Conservation (phyloP, 1,140 invertebrate genomes). For the Hirudo medicinalis region DNA sequence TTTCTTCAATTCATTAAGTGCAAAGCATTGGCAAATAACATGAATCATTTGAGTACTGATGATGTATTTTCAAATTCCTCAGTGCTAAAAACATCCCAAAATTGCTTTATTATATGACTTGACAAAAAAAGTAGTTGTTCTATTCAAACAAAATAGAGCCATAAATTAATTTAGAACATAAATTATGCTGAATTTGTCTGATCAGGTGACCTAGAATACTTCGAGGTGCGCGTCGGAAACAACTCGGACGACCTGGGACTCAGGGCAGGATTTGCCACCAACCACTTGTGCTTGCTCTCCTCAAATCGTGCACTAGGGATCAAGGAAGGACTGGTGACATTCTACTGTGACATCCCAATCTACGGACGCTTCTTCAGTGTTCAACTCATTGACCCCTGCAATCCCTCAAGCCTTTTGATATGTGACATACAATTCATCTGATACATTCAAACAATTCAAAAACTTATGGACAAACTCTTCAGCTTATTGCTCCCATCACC, state of each 20-base stretch:
- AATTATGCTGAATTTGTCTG: background rate
- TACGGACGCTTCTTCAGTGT: slow-evolving; percentile 1
- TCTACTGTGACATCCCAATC: background rate
- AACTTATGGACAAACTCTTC: too few relatives aligned
- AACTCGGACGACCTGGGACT: background rate
- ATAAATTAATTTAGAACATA: too few relatives aligned
- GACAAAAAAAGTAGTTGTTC: too few relatives aligned
- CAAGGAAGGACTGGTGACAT: background rate
- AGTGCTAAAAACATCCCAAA: too few relatives aligned
- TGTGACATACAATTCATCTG: background rate
- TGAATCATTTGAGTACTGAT: too few relatives aligned
- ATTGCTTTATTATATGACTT: too few relatives aligned
- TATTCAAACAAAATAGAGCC: too few relatives aligned
- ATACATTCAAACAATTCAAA: too few relatives aligned
- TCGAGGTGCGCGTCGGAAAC: slow-evolving; percentile 6
- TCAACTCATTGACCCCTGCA: background rate
- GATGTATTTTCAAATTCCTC: too few relatives aligned
- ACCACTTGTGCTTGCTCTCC: background rate
- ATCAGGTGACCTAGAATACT: background rate
- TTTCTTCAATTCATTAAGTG: too few relatives aligned
- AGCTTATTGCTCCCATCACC: too few relatives aligned
- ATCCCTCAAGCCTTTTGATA: background rate
- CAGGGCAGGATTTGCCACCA: background rate
- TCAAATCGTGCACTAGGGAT: background rate
- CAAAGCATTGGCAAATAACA: too few relatives aligned